Evolutionary conservation across 2,888 invertebrate genomes (phyloP), one percentile per base, ranked within the genome.

Genomic region (Pilophorus perplexus): DNA sequence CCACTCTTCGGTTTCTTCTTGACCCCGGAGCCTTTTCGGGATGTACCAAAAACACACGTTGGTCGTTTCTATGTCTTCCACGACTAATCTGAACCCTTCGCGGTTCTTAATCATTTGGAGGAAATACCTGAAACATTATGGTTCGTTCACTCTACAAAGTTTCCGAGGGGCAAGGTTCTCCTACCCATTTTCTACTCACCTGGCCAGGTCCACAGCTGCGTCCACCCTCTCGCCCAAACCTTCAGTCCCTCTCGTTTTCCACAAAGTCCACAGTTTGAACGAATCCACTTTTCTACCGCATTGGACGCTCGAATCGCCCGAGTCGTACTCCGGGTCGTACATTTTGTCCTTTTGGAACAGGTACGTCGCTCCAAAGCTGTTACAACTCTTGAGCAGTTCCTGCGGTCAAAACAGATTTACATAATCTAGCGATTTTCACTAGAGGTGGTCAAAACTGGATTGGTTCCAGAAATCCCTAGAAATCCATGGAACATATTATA

Each of bases 21-120:
- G 72, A 0, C 73, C 76, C 46, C 83, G 75, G 72, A 82, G 74
- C 44, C 78, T 62, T 6, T 14, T 46, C 0, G 84, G 84, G 6
- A 93, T 83, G 75, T 87, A 94, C 93, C 93, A 94, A 77, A 94
- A 95, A 76, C 93, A 93, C 1, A 95, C 84, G 74, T 92, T 93
- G 18, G 90, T 87, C 69, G 88, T 89, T 57, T 81, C 71, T 75
- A 83, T 81, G 18, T 78, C 75, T 69, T 85, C 76, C 28, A 82
- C 75, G 0, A 89, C 86, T 22, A 87, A 77, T 64, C 84, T 79
- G 74, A 87, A 90, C 0, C 85, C 84, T 0, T 79, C 75, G 20
- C 81, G 78, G 0, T 73, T 72, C 0, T 78, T 76, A 0, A 89
- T 78, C 50, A 80, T 77, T 1, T 81, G 74, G 38, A 78, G 75